Base-by-base conservation (phyloP, 2,888 invertebrate species). In the Prosopocoilus inquinatus region DNA sequence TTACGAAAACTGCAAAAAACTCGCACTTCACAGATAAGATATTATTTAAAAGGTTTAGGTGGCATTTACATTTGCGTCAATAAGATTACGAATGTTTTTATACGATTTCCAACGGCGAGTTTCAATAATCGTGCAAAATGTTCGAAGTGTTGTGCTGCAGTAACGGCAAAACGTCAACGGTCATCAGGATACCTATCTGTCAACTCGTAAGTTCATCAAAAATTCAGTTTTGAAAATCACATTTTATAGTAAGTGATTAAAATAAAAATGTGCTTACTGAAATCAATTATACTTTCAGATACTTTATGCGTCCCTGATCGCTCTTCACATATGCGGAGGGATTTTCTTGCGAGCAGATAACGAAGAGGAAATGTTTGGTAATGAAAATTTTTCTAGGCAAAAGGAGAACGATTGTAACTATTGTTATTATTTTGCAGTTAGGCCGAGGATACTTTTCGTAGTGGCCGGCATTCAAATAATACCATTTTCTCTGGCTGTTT, bases 121-220 rank as follows among this genome's bases (percentile, higher is more conserved):
- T 50, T 43, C 20, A 43, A 47, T 15, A 47, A 33, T 47, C 15
- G 47, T 9, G 13, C 36, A 49, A 50, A 16, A 55, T 55, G 55
- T 44, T 50, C 11, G 45, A 46, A 9, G 16, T 38, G 9, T 46
- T 50, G 28, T 43, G 43, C 34, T 55, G 50, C 16, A 20, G 34
- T 47, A 47, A 47, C 9, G 35, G 36, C 36, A 46, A 46, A n/a
- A 28, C 13, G 9, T 13, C 47, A 7, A 44, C 53, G 7, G 34
- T 53, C 1, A 33, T 20, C n/a, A 9, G 28, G 20, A 53, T 58
- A 39, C 53, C 59, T 4, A 47, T 61, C 32, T 20, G 46, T 9
- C 61, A 59, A 57, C 56, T 63, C 45, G 62, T 60, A 59, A 63
- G 58, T 62, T 51, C 35, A 36, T 28, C 7, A 4, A 28, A 28